phyloP scores from a whole-genome alignment of 2,113 vertebrate species.

The Epinephelus lanceolatus region DNA sequence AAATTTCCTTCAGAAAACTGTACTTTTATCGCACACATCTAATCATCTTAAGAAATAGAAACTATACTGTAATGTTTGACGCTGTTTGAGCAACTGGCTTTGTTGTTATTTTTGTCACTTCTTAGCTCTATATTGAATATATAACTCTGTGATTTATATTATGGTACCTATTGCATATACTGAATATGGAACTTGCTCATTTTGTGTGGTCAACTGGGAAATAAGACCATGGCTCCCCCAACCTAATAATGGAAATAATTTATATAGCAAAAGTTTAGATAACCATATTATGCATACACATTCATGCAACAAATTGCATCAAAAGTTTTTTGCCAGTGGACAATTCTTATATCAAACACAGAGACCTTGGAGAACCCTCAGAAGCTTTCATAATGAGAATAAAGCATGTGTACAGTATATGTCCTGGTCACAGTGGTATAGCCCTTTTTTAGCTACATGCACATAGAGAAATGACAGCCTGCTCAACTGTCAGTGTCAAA shows the following conservation, averaged over 20 bases:
- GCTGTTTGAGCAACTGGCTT: not conserved
- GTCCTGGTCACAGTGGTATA: not conserved
- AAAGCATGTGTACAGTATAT: constrained; percentile 2
- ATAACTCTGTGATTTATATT: constrained; percentile 56
- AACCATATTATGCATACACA: constrained; percentile 57
- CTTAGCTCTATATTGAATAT: constrained; percentile 51
- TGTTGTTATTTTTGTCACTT: constrained; percentile 50
- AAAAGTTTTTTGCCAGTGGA: constrained; percentile 55
- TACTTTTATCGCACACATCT: not conserved
- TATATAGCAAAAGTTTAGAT: constrained; percentile 59
- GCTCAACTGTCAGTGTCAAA: not conserved
- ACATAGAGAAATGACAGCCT: not conserved
- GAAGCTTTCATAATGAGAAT: constrained; percentile 18
- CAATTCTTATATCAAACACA: constrained; percentile 21
- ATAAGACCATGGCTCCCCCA: constrained; percentile 66
- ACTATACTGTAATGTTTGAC: not conserved
- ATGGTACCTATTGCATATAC: constrained; percentile 46
- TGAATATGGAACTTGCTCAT: constrained; percentile 68
- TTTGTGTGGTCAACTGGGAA: constrained; percentile 77
- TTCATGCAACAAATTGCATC: constrained; percentile 67
- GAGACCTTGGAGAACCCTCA: constrained; percentile 3
- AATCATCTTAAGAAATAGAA: constrained; percentile 21
- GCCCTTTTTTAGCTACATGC: not conserved
- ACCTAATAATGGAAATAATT: constrained; percentile 65
- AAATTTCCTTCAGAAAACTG: not conserved